Evolutionary conservation across 2,113 vertebrate species (phyloP).

Genomic region (Rhinolophus ferrumequinum): DNA sequence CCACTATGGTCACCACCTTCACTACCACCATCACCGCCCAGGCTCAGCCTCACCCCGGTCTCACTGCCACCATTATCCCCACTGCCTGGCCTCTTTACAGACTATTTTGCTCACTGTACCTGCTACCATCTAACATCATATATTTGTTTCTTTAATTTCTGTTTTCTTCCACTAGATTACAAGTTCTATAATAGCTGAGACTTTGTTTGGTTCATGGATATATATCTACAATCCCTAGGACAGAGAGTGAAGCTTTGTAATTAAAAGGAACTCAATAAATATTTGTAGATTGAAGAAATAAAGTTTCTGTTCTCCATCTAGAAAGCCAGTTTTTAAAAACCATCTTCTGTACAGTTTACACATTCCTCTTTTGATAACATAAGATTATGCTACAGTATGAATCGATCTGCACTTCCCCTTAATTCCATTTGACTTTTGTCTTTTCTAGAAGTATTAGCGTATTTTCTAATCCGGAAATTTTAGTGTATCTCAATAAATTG

Average conservation of each 20-base stretch:
- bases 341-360: background rate
- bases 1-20: background rate
- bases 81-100: fast-evolving
- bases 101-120: background rate
- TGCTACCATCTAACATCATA: background rate
- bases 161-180: background rate
- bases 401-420: background rate
- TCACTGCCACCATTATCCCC: background rate
- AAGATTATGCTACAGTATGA: background rate
- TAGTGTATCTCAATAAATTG: background rate
- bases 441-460: background rate
- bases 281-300: background rate
- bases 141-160: background rate
- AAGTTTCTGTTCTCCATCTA: background rate
- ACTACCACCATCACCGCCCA: no score
- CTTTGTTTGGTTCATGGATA: background rate
- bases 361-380: background rate
- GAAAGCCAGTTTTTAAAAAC: background rate
- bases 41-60: background rate
- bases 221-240: background rate
- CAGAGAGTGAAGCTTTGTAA: background rate
- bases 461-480: background rate
- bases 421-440: background rate
- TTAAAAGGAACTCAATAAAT: background rate
- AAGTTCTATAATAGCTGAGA: background rate